Base-by-base conservation (phyloP, 1,140 invertebrate genomes). In the Cotesia typhae region DNA sequence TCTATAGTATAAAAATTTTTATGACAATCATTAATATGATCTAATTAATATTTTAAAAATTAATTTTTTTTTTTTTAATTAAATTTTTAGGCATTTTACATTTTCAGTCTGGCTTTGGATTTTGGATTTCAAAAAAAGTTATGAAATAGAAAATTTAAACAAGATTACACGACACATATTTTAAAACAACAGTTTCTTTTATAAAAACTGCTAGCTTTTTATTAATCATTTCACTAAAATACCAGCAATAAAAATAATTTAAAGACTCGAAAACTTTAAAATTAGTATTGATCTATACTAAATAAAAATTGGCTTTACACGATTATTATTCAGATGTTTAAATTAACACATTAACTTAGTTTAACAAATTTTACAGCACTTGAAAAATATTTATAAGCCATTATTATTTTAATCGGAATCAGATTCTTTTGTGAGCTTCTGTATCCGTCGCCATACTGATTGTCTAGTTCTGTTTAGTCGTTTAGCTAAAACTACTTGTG, bases 361-460 rank as follows among this genome's bases (percentile, higher is more conserved):
- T 28, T 28, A 1, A 28, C 28, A 28, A 28, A 28, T 28, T 28
- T 28, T 28, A 28, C 28, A 28, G 10, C 41, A 47, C 41, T 47
- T 2, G 5, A 47, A 47, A 7, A 47, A 64, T 9, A 57, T 70
- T 72, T 61, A 36, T 55, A 64, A 2, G 2, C 28, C 55, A 10
- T 69, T 41, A 35, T 63, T 28, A 36, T 41, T 61, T 60, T 53
- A 17, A 9, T 66, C n/a, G 5, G 10, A 9, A 12, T 60, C 36
- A 6, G 4, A 67, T 2, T 67, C 74, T 70, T 52, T 38, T 55
- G 75, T 70, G 20, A 84, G 75, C 37, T 82, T 3, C 67, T 61
- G 63, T 60, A 82, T 81, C 65, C 84, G 75, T 9, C 85, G 79
- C 80, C 80, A 85, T 59, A 86, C 79, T 0, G 85, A 83, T 36